A percentile compares a stretch with the other conserved stretches of the same genome.
phyloP scores from a whole-genome alignment of 2,113 vertebrate species.

The Ariopsis seemanni region DNA sequence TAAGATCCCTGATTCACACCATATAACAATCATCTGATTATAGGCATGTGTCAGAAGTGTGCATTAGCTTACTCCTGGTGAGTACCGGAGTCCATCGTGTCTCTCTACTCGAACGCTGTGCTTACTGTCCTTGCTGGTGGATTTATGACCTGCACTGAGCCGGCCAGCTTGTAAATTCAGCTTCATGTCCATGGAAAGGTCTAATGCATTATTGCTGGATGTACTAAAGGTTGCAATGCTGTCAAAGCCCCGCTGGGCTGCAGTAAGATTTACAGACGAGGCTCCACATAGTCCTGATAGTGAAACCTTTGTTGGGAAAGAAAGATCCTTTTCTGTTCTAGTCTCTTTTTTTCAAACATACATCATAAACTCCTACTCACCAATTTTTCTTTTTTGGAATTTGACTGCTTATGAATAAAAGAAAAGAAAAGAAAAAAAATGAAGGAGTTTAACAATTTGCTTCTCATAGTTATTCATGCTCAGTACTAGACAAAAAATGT shows the following conservation, averaged over 20 bases:
- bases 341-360: not conserved
- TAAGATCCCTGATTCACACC: not conserved
- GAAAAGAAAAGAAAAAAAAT: conserved; percentile 45
- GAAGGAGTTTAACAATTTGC: conserved; percentile 64
- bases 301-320: conserved; percentile 18
- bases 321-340: not conserved
- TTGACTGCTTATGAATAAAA: conserved; percentile 56
- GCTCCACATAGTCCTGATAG: not conserved
- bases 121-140: conserved; percentile 33
- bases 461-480: conserved; percentile 59
- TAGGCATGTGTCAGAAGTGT: not conserved
- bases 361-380: conserved; percentile 21
- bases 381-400: conserved; percentile 31
- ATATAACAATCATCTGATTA: not conserved
- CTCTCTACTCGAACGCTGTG: conserved; percentile 36
- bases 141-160: conserved; percentile 45
- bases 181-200: conserved; percentile 34
- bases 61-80: not conserved
- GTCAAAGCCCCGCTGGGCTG: conserved; percentile 32
- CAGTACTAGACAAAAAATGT: conserved; percentile 67
- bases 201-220: conserved; percentile 51
- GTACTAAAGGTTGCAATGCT: conserved; percentile 53
- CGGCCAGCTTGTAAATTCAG: conserved; percentile 42
- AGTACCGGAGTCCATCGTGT: conserved; percentile 11
- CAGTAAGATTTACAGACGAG: conserved; percentile 37